Base-by-base conservation (phyloP, 2,888 invertebrate genomes). In the Encarsia formosa region DNA sequence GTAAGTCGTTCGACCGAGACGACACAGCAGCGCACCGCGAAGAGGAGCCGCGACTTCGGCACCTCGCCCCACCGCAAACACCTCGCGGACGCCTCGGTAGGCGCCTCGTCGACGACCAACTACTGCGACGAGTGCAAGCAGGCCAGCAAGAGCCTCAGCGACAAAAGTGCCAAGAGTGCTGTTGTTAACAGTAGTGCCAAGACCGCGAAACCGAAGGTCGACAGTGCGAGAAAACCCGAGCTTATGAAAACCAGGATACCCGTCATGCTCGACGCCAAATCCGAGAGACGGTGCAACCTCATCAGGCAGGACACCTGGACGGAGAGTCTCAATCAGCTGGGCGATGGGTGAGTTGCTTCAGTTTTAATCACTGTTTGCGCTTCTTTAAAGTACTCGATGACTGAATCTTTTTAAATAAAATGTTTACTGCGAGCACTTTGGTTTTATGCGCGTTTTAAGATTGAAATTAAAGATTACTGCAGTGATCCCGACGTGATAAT, bases 61-160 rank as follows among this genome's bases (percentile, higher is more conserved):
- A 73, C 73, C 0, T 73, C 72, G 32, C 68, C 76, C 4, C 59
- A 68, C 13, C 78, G 76, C 32, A 76, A 76, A 59, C 71, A 70
- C 46, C 65, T 73, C 40, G 68, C 70, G 77, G 20, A 75, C 77
- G 9, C 69, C 77, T 2, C 60, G 1, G 77, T 78, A 44, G 76
- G 79, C 37, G 74, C 75, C 0, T 77, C 77, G 24, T 73, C 77
- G 13, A 76, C 78, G 59, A 77, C 76, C 22, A 79, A 79, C 59
- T 79, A 79, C 60, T 82, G 82, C 73, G 82, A 82, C 65, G 81
- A 81, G 56, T 82, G 82, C 64, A 80, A 80, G 63, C 79, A 78
- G 60, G 77, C 15, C 31, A 35, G 44, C 16, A 47, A 26, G 29
- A 35, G 32, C 16, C 26, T 32, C 39, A 43, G 11, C 41, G 26